Percentiles rank a stretch among this genome's conserved stretches.
These are phyloP conservation scores for Callipepla californica DNA, from an alignment of 2,113 vertebrate genomes.

Conservation along the genomic window DNA sequence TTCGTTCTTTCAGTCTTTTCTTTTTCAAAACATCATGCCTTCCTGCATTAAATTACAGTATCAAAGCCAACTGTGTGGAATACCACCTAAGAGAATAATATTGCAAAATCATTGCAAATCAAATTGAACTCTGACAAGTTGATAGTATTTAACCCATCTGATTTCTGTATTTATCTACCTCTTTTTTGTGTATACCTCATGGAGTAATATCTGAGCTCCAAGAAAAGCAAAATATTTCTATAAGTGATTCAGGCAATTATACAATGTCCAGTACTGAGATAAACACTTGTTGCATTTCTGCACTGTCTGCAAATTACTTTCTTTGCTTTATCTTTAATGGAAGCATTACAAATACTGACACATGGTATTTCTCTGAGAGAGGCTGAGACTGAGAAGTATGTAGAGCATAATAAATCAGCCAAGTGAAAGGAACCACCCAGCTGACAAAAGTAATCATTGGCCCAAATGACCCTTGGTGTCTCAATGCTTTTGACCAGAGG, in stretches of 20 bases:
- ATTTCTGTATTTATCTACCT: neutral
- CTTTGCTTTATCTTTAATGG: conserved; percentile 23
- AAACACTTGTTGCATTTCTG: conserved; percentile 1
- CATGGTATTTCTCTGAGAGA: conserved; percentile 25
- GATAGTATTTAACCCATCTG: neutral
- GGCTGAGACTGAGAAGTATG: conserved; percentile 39
- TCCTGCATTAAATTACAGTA: neutral
- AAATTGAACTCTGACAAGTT: neutral
- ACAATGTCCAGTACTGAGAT: neutral
- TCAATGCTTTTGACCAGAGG: conserved; percentile 41
- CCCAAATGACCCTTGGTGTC: conserved; percentile 66
- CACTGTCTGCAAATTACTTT: conserved; percentile 6
- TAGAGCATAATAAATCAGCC: conserved; percentile 60
- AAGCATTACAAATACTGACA: neutral
- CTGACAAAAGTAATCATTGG: conserved; percentile 61
- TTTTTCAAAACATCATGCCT: neutral
- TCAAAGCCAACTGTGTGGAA: neutral
- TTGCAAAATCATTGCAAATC: neutral
- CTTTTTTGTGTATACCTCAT: neutral
- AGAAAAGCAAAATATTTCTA: neutral
- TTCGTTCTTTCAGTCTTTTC: neutral
- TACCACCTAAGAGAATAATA: neutral
- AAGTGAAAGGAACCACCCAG: conserved; percentile 52
- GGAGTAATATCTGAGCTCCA: neutral
- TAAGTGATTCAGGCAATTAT: neutral